Conservation (phyloP, 1,140 invertebrate species). For the Apis mellifera region DNA sequence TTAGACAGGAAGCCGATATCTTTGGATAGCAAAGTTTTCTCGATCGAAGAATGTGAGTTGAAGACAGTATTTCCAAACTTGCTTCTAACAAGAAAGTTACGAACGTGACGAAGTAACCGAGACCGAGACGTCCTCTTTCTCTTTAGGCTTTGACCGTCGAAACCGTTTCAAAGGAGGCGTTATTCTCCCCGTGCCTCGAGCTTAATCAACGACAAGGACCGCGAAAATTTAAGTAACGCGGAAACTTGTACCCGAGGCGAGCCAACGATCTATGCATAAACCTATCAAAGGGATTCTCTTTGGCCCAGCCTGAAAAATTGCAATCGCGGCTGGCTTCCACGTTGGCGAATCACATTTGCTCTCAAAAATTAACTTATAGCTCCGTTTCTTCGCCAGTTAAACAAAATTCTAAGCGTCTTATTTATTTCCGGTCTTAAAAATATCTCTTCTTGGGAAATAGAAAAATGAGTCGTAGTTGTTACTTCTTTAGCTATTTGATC, state of each 20-base stretch:
- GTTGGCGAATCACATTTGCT: too few relatives aligned
- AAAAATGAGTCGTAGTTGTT: too few relatives aligned
- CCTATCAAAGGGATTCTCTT: neutral
- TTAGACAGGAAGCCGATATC: neutral
- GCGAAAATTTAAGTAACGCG: neutral
- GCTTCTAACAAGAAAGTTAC: conserved; percentile 29
- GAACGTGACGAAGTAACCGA: conserved; percentile 24
- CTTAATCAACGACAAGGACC: neutral
- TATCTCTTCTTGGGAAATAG: too few relatives aligned
- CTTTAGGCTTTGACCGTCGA: neutral
- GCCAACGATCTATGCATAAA: neutral
- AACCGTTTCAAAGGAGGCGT: neutral
- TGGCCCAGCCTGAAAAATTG: too few relatives aligned
- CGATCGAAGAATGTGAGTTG: neutral
- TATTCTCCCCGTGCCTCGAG: neutral
- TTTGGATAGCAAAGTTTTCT: neutral
- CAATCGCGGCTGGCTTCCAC: too few relatives aligned
- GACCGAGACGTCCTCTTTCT: conserved; percentile 13
- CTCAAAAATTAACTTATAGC: too few relatives aligned
- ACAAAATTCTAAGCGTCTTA: too few relatives aligned
- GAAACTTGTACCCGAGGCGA: neutral
- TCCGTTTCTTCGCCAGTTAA: too few relatives aligned
- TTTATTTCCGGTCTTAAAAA: too few relatives aligned
- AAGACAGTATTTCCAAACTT: conserved; percentile 19
- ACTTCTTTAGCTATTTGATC: too few relatives aligned